Base-by-base conservation (phyloP, 1,140 invertebrate species). In the Magallana angulata region DNA sequence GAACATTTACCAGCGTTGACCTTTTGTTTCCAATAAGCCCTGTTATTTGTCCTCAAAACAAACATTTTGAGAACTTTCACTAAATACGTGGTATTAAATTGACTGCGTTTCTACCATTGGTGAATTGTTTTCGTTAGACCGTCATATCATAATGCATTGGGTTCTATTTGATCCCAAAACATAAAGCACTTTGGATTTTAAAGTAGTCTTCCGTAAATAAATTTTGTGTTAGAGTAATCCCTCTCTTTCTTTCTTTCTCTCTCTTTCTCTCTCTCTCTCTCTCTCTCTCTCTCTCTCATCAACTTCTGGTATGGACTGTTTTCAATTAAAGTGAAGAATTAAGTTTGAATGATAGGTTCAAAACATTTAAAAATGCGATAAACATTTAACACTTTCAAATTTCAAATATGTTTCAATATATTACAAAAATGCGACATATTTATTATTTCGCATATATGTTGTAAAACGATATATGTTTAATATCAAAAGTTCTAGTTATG, bases 181-280 rank as follows among this genome's bases (percentile, higher is more conserved):
- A 48, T 48, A 48, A 48, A 48, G 36, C 36, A 48, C 36, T 48
- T 48, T 48, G 36, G 36, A 48, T 48, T 48, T 48, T 48, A 48
- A 48, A 48, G 36, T 48, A 48, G 36, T 48, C 36, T 48, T 48
- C 36, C 36, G 36, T 48, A 4, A 24, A 24, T 24, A 24, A 24
- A 48, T 48, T 48, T 48, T 48, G 3, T 48, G 64, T 24, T n/a
- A 24, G 18, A 18, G 9, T 24, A 8, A n/a, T 68, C 64, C 18
- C 64, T 68, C 64, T 68, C 64, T 68, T n/a, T 68, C 64, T 68
- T n/a, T 68, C 64, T 68, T n/a, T 68, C 64, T 30, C 64, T 68
- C 64, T 68, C 64, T 68, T n/a, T 68, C 64, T 68, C 64, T 68
- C 64, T 68, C 64, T 68, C 62, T 68, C 14, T 68, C n/a, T 68